These are phyloP conservation scores for Sander lucioperca DNA, from an alignment of 2,113 vertebrate genomes.

Conservation along the genomic window DNA sequence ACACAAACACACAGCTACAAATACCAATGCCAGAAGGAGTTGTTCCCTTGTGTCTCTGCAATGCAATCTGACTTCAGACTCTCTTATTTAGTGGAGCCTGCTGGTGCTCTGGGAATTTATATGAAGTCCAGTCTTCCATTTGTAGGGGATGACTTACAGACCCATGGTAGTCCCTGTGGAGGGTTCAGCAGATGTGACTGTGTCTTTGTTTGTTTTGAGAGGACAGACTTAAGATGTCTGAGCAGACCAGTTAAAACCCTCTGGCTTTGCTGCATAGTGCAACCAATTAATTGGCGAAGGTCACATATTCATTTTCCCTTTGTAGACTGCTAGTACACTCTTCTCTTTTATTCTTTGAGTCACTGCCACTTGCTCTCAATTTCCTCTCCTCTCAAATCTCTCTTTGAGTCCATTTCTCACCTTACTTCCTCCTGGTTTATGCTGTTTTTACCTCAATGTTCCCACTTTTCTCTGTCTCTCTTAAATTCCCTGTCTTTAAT, in stretches of 20 bases:
- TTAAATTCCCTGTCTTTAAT: slow-evolving; percentile 33
- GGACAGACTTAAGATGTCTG: slow-evolving; percentile 24
- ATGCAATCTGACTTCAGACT: slow-evolving; percentile 12
- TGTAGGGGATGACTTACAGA: slow-evolving; percentile 5
- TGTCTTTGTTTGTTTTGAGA: slow-evolving; percentile 30
- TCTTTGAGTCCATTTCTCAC: slow-evolving; percentile 16
- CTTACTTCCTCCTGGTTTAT: background rate
- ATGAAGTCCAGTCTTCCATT: background rate
- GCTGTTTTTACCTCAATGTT: slow-evolving; percentile 14
- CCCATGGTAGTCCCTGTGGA: background rate
- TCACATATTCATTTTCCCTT: background rate
- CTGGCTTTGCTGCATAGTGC: background rate
- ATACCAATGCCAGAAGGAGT: background rate
- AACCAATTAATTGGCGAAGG: slow-evolving; percentile 15
- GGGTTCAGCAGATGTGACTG: background rate
- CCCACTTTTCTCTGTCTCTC: background rate
- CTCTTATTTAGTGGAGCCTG: slow-evolving; percentile 33
- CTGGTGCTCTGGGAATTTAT: slow-evolving; percentile 12
- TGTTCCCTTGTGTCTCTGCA: slow-evolving; percentile 18
- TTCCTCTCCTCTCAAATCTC: background rate
- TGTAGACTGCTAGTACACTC: background rate
- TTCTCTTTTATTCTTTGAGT: background rate
- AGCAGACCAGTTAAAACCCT: slow-evolving; percentile 8
- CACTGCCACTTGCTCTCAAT: background rate
- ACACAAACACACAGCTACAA: slow-evolving; percentile 28